Evolutionary conservation across 2,888 invertebrate species (phyloP), one percentile per base, ranked within the genome.

Genomic region (Chrysomela aeneicollis): DNA sequence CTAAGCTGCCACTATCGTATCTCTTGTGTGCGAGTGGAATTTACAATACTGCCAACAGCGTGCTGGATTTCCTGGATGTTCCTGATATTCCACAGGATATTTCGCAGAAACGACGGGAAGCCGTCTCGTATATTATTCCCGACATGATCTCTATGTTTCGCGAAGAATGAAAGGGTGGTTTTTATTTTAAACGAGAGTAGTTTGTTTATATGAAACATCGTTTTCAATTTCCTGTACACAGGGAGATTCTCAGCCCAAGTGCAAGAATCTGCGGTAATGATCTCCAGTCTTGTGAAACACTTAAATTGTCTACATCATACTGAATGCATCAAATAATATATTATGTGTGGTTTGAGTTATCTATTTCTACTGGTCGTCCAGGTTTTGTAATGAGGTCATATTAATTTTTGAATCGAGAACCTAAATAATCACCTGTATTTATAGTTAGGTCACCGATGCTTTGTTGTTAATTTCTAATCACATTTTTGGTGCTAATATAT

Each of bases 1-100:
- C 42, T 42, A 15, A 42, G 1, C 42, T 15, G 15, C 12, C 42
- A 42, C 42, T 42, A 12, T 15, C 42, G 12, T 35, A 15, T 15
- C 42, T n/a, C 42, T 42, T 12, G n/a, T 42, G 15, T 42, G 32
- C 32, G 42, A 42, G 4, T 2, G 12, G 42, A 42, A 42, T 42
- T 42, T 42, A 42, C 42, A 42, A 42, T 42, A 42, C 42, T 42
- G 15, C n/a, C 42, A 42, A 42, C 42, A 42, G 15, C 15, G 42
- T 42, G 15, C 6, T 42, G 42, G n/a, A 42, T 42, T 15, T 42
- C 42, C 42, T 42, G 42, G 42, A 42, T 42, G 15, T 42, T 42
- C n/a, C 42, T 15, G 42, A 42, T 42, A 42, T 42, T 42, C 42
- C 6, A 42, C 42, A 10, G 42, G 42, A 42, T 42, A 15, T 42